Conservation (phyloP, 1,140 invertebrate species). For the Hirudo medicinalis region DNA sequence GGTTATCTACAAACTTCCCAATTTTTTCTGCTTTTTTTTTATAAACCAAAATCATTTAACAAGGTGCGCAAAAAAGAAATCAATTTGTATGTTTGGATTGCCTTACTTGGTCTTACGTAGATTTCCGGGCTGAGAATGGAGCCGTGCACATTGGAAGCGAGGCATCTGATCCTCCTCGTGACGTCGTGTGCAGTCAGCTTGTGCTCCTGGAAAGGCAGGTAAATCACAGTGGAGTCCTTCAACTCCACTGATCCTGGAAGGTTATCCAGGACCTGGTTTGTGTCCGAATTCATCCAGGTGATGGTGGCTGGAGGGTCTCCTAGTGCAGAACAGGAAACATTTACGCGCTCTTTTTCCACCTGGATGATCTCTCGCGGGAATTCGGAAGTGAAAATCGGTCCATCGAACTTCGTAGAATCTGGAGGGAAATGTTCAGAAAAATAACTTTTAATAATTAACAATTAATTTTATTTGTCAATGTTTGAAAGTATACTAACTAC, state of each 20-base stretch:
- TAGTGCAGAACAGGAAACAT: background rate
- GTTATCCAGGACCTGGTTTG: background rate
- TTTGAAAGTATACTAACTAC: too few relatives aligned
- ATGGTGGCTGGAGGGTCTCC: background rate
- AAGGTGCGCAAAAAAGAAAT: background rate
- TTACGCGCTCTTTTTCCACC: background rate
- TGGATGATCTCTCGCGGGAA: background rate
- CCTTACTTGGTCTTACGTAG: background rate
- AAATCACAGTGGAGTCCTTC: background rate
- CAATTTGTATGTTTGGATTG: background rate
- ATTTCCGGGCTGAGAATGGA: constrained; percentile 1
- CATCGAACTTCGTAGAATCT: background rate
- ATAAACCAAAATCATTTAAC: too few relatives aligned
- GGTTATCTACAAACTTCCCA: too few relatives aligned
- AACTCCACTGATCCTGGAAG: background rate
- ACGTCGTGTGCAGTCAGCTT: background rate
- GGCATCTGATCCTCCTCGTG: constrained; percentile 7
- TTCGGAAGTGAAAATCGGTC: constrained; percentile 5
- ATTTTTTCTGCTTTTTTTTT: too few relatives aligned
- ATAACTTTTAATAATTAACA: too few relatives aligned
- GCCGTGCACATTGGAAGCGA: background rate
- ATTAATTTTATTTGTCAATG: too few relatives aligned
- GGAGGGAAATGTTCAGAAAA: too few relatives aligned
- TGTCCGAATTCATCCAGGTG: background rate
- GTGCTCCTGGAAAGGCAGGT: background rate